These are phyloP conservation scores for Amblyteles armatorius DNA, from an alignment of 2,888 invertebrate species.

Conservation along the genomic window DNA sequence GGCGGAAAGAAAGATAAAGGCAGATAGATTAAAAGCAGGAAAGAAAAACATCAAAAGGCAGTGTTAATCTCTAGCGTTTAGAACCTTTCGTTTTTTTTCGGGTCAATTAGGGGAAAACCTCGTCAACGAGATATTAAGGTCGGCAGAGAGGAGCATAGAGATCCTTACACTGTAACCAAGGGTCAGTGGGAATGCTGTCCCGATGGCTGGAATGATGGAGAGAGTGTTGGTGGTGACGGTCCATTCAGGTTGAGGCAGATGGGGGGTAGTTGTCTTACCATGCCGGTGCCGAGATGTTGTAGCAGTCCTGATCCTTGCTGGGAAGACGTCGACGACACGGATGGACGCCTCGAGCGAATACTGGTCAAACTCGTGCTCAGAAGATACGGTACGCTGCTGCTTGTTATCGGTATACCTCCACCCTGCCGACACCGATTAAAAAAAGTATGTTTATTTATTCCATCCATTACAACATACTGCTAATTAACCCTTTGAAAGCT, in stretches of 20 bases:
- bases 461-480: neutral
- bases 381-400: slow-evolving; percentile 94
- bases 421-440: slow-evolving; percentile 86
- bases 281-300: slow-evolving; percentile 96
- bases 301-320: slow-evolving; percentile 91
- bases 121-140: slow-evolving; percentile 66
- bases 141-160: slow-evolving; percentile 79
- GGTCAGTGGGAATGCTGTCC: slow-evolving; percentile 86
- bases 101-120: slow-evolving; percentile 55
- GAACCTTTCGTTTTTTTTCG: slow-evolving; percentile 54
- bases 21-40: slow-evolving; percentile 45
- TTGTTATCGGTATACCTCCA: slow-evolving; percentile 95
- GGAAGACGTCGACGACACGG: slow-evolving; percentile 89
- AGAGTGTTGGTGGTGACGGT: slow-evolving; percentile 86
- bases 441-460: neutral
- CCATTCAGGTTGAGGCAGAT: slow-evolving; percentile 89
- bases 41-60: slow-evolving; percentile 36
- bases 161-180: slow-evolving; percentile 86
- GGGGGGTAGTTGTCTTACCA: slow-evolving; percentile 94
- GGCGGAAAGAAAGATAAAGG: slow-evolving; percentile 19
- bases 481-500: slow-evolving; percentile 15
- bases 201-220: slow-evolving; percentile 85
- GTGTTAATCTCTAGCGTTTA: slow-evolving; percentile 25
- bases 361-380: slow-evolving; percentile 92
- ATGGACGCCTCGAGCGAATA: slow-evolving; percentile 90